Percentiles rank a stretch among this genome's conserved stretches.
These are phyloP conservation scores for Xanthorhoe spadicearia DNA, from an alignment of 2,888 invertebrate species.

Conservation along the genomic window DNA sequence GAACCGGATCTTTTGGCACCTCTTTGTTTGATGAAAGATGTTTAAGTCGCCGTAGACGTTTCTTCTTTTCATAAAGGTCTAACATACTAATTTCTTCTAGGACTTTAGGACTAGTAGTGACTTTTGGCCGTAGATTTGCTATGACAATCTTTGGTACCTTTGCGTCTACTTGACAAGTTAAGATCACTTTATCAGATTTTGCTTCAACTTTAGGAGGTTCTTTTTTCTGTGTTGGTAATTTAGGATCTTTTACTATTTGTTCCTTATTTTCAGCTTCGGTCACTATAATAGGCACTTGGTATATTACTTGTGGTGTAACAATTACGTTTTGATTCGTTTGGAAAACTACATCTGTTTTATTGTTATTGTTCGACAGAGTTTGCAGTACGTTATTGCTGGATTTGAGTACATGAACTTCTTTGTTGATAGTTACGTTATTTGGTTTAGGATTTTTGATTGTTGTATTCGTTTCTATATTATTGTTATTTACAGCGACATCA, in stretches of 20 bases:
- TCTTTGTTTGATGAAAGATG: conserved; percentile 64
- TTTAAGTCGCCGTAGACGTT: conserved; percentile 74
- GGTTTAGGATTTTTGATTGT: conserved; percentile 49
- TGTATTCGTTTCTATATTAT: conserved; percentile 40
- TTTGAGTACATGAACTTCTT: conserved; percentile 69
- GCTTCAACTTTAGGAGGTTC: conserved; percentile 61
- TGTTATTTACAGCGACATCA: conserved; percentile 33
- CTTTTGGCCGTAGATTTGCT: conserved; percentile 66
- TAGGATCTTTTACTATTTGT: conserved; percentile 56
- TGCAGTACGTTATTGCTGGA: conserved; percentile 66
- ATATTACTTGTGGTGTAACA: conserved; percentile 73
- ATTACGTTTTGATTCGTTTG: conserved; percentile 68
- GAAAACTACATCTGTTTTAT: conserved; percentile 61
- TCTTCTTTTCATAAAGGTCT: conserved; percentile 83
- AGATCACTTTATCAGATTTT: conserved; percentile 69
- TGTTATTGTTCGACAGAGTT: conserved; percentile 60
- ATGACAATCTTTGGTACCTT: conserved; percentile 74
- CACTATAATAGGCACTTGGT: conserved; percentile 73
- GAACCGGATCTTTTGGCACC: conserved; percentile 54
- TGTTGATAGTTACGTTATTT: conserved; percentile 48
- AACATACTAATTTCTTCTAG: conserved; percentile 74
- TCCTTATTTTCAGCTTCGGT: conserved; percentile 62
- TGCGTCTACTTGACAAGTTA: conserved; percentile 73
- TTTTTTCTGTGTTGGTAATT: conserved; percentile 54
- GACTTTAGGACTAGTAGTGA: conserved; percentile 45